Conservation (phyloP, 2,888 invertebrate species). For the Auanema sp. region DNA sequence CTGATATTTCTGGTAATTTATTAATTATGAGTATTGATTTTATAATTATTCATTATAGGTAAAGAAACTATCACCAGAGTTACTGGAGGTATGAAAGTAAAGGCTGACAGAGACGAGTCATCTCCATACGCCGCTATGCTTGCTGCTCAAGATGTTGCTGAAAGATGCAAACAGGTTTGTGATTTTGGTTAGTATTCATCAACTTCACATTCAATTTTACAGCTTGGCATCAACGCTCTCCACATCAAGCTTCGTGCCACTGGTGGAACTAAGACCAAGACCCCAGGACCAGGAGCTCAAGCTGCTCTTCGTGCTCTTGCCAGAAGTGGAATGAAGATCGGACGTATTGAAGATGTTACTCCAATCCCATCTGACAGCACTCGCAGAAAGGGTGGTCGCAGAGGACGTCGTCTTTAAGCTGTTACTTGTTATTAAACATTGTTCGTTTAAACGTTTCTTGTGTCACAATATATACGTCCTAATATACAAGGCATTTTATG, state of each 20-base stretch:
- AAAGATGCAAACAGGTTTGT: constrained; percentile 86
- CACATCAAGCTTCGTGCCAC: constrained; percentile 98
- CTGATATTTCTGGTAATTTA: constrained; percentile 90
- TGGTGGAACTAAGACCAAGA: constrained; percentile 74
- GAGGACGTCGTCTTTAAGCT: constrained; percentile 93
- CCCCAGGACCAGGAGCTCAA: constrained; percentile 83
- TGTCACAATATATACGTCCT: no score
- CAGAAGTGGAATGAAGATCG: constrained; percentile 98
- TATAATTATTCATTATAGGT: constrained; percentile 32
- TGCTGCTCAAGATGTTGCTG: constrained; percentile 99
- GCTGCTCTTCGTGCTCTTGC: constrained; percentile 96
- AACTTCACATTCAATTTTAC: constrained; percentile 20
- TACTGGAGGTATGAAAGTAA: constrained; percentile 93
- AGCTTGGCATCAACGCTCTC: constrained; percentile 86
- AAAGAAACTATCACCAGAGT: constrained; percentile 76
- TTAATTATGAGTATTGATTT: constrained; percentile 11
- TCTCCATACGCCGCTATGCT: constrained; percentile 99
- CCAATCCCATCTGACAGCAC: constrained; percentile 99
- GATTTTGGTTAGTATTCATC: constrained; percentile 7
- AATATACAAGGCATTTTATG: no score
- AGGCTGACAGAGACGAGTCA: constrained; percentile 99
- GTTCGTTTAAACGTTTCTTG: no score
- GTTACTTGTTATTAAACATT: constrained; percentile 40
- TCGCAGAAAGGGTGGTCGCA: constrained; percentile 98
- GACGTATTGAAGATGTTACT: constrained; percentile 95